Evolutionary conservation across 2,113 vertebrate genomes (phyloP).

Genomic region (Halichoerus grypus): DNA sequence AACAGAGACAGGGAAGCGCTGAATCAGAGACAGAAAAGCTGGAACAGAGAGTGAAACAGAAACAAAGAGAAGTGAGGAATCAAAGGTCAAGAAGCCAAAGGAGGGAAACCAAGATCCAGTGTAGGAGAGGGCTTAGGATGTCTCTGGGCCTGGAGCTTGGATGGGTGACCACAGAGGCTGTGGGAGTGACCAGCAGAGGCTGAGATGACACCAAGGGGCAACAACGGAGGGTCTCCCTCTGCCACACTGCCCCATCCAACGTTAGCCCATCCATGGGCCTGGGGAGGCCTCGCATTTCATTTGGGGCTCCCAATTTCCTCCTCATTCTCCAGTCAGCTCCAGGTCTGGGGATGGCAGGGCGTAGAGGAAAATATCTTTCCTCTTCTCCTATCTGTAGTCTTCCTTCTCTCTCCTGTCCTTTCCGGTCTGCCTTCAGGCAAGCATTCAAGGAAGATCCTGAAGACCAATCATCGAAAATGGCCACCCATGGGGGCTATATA

Average conservation of each 20-base stretch:
- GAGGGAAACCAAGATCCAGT: background rate
- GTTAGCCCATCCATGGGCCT: background rate
- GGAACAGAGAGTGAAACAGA: constrained; percentile 62
- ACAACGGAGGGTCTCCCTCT: background rate
- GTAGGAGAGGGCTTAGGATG: background rate
- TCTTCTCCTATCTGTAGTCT: background rate
- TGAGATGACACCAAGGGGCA: no score
- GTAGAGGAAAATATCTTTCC: background rate
- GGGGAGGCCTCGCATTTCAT: background rate
- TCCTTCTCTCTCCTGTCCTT: background rate
- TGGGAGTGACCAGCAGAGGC: background rate
- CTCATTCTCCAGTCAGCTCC: background rate
- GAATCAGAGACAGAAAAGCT: constrained; percentile 50
- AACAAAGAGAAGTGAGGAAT: constrained; percentile 47
- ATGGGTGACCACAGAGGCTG: background rate
- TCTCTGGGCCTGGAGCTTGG: background rate
- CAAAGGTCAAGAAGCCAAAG: background rate
- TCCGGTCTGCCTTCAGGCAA: background rate
- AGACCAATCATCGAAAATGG: background rate
- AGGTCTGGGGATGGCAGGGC: background rate
- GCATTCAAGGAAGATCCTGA: background rate
- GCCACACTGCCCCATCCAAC: background rate
- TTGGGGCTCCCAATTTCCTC: background rate
- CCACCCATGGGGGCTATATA: no score
- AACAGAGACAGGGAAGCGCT: background rate